A percentile compares a stretch with the other conserved stretches of the same genome.
Conservation (phyloP, 2,113 vertebrate genomes). For the Thamnaconus septentrionalis region DNA sequence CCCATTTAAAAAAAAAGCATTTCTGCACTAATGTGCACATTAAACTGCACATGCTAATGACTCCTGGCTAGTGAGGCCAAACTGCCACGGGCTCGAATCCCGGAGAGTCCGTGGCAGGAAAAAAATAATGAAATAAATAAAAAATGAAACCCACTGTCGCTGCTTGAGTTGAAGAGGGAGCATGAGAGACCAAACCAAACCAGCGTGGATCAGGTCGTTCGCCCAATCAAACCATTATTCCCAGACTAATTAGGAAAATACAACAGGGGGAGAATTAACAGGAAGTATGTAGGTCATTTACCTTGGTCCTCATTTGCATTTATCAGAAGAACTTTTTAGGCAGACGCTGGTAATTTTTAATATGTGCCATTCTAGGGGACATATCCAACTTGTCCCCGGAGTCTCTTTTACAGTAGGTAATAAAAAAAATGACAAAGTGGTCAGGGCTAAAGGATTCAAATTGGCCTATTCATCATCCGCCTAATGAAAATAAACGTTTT, state of each 20-base stretch:
- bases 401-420: conserved; percentile 25
- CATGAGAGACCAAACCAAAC: background rate
- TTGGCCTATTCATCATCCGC: conserved; percentile 22
- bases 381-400: conserved; percentile 20
- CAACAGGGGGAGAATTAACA: background rate
- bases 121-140: too few species aligned
- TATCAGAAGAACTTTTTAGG: conserved; percentile 7
- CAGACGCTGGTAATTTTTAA: background rate
- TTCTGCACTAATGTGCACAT: conserved; percentile 9
- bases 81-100: conserved; percentile 20
- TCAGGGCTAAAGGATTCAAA: conserved; percentile 17
- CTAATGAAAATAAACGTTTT: conserved; percentile 27
- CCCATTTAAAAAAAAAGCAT: conserved; percentile 2
- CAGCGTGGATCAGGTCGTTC: conserved; percentile 7
- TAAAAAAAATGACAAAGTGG: conserved; percentile 13
- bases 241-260: conserved; percentile 11
- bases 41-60: conserved; percentile 25
- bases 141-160: background rate
- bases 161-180: background rate
- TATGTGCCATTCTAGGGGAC: conserved; percentile 5
- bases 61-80: conserved; percentile 7
- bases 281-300: conserved; percentile 15
- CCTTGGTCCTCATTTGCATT: conserved; percentile 17
- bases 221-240: conserved; percentile 20
- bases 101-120: too few species aligned